Evolutionary conservation across 2,888 invertebrate species (phyloP).

Genomic region (Himalopsyche japonica): DNA sequence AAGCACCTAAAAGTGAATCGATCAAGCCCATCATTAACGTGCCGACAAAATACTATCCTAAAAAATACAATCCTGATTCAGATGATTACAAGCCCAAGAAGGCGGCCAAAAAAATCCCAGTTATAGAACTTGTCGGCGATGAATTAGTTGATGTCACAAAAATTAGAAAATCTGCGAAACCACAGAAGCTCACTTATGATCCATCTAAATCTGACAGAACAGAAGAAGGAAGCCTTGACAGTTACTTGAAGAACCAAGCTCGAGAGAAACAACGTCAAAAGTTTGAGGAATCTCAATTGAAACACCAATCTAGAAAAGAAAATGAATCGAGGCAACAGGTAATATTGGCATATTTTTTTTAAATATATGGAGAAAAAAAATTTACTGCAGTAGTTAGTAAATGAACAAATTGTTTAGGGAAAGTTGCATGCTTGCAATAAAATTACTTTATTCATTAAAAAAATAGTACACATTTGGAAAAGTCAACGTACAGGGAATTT

Average conservation of each 20-base stretch:
- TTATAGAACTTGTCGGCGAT: slow-evolving; percentile 48
- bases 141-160: slow-evolving; percentile 46
- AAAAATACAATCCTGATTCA: slow-evolving; percentile 60
- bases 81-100: slow-evolving; percentile 47
- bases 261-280: slow-evolving; percentile 53
- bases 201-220: slow-evolving; percentile 5
- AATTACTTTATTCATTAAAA: too few species aligned
- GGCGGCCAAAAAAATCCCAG: slow-evolving; percentile 54
- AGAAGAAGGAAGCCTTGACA: slow-evolving; percentile 43
- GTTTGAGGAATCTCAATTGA: slow-evolving; percentile 58
- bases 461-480: too few species aligned
- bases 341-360: background rate
- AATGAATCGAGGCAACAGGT: slow-evolving; percentile 44
- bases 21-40: slow-evolving; percentile 47
- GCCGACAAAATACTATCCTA: slow-evolving; percentile 62
- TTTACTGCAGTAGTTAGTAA: too few species aligned
- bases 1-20: slow-evolving; percentile 48
- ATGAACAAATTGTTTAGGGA: too few species aligned
- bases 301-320: slow-evolving; percentile 53
- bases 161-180: slow-evolving; percentile 43
- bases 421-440: too few species aligned
- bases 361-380: too few species aligned
- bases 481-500: too few species aligned
- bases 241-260: slow-evolving; percentile 45
- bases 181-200: slow-evolving; percentile 18